A percentile compares a stretch with the other conserved stretches of the same genome.
Evolutionary conservation across 2,113 vertebrate genomes (phyloP).

Genomic region (Elanoides forficatus): DNA sequence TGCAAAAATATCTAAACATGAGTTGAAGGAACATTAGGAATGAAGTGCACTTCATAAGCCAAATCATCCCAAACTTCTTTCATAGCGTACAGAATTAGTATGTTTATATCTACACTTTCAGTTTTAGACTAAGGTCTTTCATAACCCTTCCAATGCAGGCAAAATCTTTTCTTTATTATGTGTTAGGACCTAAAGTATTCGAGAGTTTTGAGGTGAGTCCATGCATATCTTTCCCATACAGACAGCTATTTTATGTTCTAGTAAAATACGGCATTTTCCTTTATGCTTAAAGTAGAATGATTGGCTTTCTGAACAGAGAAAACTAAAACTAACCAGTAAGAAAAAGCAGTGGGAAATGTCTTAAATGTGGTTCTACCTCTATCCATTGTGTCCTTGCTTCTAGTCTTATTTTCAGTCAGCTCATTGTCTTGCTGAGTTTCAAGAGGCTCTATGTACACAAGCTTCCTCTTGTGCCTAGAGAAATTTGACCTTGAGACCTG

Average conservation of each 20-base stretch:
- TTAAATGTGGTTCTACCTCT: neutral
- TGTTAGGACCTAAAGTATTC: neutral
- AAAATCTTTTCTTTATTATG: neutral
- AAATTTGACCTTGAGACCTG: neutral
- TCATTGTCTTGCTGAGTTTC: neutral
- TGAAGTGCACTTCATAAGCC: neutral
- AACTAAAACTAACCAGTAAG: neutral
- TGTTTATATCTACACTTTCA: neutral
- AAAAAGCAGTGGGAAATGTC: neutral
- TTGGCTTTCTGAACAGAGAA: neutral
- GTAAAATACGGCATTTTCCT: neutral
- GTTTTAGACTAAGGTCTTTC: neutral
- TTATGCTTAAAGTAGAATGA: neutral
- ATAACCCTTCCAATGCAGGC: neutral
- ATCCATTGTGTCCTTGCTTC: neutral
- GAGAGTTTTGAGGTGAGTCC: neutral
- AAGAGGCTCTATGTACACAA: neutral
- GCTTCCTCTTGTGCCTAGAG: neutral
- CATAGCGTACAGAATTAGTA: neutral
- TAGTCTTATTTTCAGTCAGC: neutral
- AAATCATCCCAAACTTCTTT: neutral
- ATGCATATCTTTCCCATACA: neutral
- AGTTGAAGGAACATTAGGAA: neutral
- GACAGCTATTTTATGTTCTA: neutral
- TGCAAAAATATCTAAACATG: neutral